Evolutionary conservation across 2,888 invertebrate genomes (phyloP).

Genomic region (Drosophila quinaria): DNA sequence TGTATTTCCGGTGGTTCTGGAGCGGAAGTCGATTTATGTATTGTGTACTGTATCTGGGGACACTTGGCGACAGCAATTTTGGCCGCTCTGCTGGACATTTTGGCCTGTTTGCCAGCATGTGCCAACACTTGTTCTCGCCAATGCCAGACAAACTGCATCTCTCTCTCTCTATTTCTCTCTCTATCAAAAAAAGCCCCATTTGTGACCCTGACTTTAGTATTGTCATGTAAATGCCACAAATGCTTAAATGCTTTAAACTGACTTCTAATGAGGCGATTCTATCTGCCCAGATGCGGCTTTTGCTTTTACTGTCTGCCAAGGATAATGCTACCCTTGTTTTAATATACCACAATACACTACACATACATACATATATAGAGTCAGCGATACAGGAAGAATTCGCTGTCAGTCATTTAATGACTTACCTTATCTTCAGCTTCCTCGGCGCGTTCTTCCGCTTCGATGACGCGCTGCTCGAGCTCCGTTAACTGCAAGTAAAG

Average conservation of each 20-base stretch:
- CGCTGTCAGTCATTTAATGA: slow-evolving; percentile 65
- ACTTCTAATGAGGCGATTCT: slow-evolving; percentile 61
- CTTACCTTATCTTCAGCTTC: slow-evolving; percentile 98
- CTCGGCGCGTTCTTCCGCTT: slow-evolving; percentile 96
- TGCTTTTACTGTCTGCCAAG: slow-evolving; percentile 16
- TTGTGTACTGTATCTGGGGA: slow-evolving; percentile 39
- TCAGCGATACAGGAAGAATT: background rate
- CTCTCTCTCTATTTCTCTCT: no score
- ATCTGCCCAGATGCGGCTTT: slow-evolving; percentile 15
- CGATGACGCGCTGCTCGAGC: slow-evolving; percentile 96
- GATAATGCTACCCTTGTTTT: slow-evolving; percentile 52
- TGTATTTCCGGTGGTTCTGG: slow-evolving; percentile 67
- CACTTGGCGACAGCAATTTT: slow-evolving; percentile 56
- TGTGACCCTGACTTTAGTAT: slow-evolving; percentile 23
- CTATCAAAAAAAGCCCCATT: background rate
- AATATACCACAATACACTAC: slow-evolving; percentile 21
- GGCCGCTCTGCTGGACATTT: slow-evolving; percentile 22
- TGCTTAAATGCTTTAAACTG: slow-evolving; percentile 64
- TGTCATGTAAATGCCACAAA: slow-evolving; percentile 54
- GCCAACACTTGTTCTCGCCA: slow-evolving; percentile 34
- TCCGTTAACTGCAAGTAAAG: slow-evolving; percentile 92
- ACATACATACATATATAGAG: background rate
- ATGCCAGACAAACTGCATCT: background rate
- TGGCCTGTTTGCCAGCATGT: slow-evolving; percentile 52
- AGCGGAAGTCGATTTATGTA: slow-evolving; percentile 75